Conservation (phyloP, 2,797 vertebrate genomes). For the Acropternis orthonyx region DNA sequence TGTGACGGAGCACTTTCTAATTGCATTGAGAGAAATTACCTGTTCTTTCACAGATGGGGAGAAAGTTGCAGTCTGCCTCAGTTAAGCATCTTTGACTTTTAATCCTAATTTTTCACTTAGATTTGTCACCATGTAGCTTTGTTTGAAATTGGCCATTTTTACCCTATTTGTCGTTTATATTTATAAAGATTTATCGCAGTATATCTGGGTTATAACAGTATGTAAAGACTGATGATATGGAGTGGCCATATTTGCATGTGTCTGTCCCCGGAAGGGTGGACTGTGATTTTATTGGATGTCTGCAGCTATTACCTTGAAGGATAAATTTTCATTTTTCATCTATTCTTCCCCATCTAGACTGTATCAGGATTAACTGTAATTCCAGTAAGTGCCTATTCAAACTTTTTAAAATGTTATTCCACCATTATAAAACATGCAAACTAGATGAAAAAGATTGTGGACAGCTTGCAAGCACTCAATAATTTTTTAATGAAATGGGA, state of each 20-base stretch:
- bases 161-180: conserved; percentile 72
- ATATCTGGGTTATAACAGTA: conserved; percentile 74
- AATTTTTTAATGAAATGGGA: conserved; percentile 57
- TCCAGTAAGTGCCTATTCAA: conserved; percentile 99
- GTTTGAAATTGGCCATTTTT: conserved; percentile 88
- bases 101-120: conserved; percentile 70
- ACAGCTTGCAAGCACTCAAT: conserved; percentile 55
- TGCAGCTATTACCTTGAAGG: conserved; percentile 99
- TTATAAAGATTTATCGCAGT: conserved; percentile 68
- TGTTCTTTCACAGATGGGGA: conserved; percentile 83
- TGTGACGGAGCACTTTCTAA: conserved; percentile 82
- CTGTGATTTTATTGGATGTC: conserved; percentile 97
- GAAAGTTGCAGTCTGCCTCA: conserved; percentile 74
- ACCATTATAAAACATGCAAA: conserved; percentile 75
- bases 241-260: conserved; percentile 94
- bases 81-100: conserved; percentile 78
- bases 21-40: conserved; percentile 47
- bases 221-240: conserved; percentile 68
- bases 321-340: conserved; percentile 99
- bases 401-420: conserved; percentile 85
- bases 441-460: conserved; percentile 64
- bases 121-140: conserved; percentile 88
- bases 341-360: conserved; percentile 99
- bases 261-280: conserved; percentile 99
- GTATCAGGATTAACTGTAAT: conserved; percentile 99